Base-by-base conservation (phyloP, 2,113 vertebrate species). In the Phylloscopus trochilus region DNA sequence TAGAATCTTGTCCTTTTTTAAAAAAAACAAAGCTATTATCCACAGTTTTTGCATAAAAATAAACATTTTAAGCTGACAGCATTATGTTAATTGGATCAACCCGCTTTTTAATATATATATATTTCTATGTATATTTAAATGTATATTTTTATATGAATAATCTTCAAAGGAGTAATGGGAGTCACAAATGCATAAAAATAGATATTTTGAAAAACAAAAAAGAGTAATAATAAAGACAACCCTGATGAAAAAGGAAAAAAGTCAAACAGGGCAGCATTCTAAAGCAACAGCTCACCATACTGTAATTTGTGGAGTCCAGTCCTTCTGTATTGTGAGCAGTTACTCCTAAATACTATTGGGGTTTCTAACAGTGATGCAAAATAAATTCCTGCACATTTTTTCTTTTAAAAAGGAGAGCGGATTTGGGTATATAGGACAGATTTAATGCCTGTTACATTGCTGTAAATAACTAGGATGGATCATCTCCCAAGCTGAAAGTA, bases 151-250 rank as follows among this genome's bases (percentile, higher is more conserved):
- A 87, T 90, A 94, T 69, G 56, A 90, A 94, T 91, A 91, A 31
- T 83, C 78, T 96, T 92, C 75, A 74, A 83, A 94, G 70, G 53
- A 93, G 59, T 94, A 94, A 93, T 70, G 78, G 73, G 52, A 83
- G 92, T 92, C 95, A 96, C 37, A 96, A 96, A 97, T 83, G 82
- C 96, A 96, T 95, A 96, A 97, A 97, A 97, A 97, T 96, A 97
- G 83, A 87, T 90, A 93, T 79, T 96, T 83, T n/a, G 52, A 47
- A 68, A 68, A 80, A 66, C 31, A 55, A 35, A 74, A 87, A 78
- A 41, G 24, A 70, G 52, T 81, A 83, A 84, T 83, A 92, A 76
- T 63, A 87, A 86, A 88, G 59, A 89, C 55, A 86, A 90, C 19
- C 67, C 49, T 24, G 27, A 60, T 70, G 70, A 77, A 90, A 90